These are phyloP conservation scores for Tanypteryx hageni DNA, from an alignment of 2,888 invertebrate species.

Conservation along the genomic window DNA sequence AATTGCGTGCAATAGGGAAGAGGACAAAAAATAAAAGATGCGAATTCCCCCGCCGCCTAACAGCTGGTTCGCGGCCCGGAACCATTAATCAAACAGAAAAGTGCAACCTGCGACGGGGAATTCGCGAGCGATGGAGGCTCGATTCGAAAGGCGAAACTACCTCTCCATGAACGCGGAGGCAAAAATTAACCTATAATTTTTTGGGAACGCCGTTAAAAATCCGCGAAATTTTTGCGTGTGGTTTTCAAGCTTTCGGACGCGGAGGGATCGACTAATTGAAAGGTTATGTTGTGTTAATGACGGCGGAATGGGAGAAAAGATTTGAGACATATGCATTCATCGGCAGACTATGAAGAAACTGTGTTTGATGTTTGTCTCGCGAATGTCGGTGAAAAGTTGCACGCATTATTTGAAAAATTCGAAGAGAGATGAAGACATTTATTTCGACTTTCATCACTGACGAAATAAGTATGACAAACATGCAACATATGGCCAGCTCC, in stretches of 20 bases:
- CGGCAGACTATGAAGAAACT: too few relatives aligned
- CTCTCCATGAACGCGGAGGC: conserved; percentile 14
- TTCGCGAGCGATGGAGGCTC: background rate
- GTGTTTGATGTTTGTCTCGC: too few relatives aligned
- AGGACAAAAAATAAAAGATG: conserved; percentile 9
- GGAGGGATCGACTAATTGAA: conserved; percentile 3
- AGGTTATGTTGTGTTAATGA: conserved; percentile 3
- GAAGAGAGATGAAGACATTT: too few relatives aligned
- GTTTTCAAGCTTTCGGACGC: background rate
- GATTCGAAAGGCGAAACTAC: background rate
- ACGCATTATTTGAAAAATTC: too few relatives aligned
- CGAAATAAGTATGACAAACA: too few relatives aligned
- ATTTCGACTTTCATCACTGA: too few relatives aligned
- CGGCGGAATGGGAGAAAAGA: background rate
- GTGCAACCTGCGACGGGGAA: background rate
- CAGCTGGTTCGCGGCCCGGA: conserved; percentile 29
- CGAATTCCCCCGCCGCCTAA: background rate
- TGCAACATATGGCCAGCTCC: too few relatives aligned
- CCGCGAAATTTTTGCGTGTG: conserved; percentile 12
- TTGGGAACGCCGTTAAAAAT: conserved; percentile 1
- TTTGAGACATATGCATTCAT: too few relatives aligned
- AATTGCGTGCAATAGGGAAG: background rate
- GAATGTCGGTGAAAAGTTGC: too few relatives aligned
- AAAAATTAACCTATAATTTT: conserved; percentile 14
- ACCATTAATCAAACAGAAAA: conserved; percentile 26